Evolutionary conservation across 2,888 invertebrate genomes (phyloP), one percentile per base, ranked within the genome.

Genomic region (Phasia obesa): DNA sequence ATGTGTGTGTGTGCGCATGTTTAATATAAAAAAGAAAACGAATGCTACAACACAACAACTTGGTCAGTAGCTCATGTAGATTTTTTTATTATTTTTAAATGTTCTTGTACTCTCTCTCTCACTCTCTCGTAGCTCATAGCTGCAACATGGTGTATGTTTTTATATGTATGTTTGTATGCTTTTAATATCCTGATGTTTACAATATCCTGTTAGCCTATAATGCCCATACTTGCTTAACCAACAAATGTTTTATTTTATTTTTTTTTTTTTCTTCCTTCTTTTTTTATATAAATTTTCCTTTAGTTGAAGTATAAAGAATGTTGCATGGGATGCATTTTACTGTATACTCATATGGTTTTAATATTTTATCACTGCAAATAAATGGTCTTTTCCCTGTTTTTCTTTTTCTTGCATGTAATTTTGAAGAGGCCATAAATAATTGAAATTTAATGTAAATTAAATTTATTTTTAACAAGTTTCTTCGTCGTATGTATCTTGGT

Each of bases 371-470:
- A 55, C 44, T 42, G 31, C 57, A 75, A 65, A 57, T 65, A 65
- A 65, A 47, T 35, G 19, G 15, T 21, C 13, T 47, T 69, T 21
- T 13, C 13, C 15, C 21, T 11, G 5, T 11, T 76, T 59, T 76
- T 23, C 13, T 21, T 38, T 47, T 38, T 13, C 11, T 60, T 42
- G 65, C 55, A 35, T 23, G 44, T 21, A 23, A 44, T 44, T 69
- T 60, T 60, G 23, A 17, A 17, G 19, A 27, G 53, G 19, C 44
- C 59, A 60, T 73, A 73, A 79, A 73, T 73, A 73, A 73, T 60
- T 73, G 57, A 65, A 73, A 59, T 60, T 73, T 67, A 73, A 73
- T 79, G 79, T 53, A 79, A 79, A 78, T 78, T 71, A 71, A 78
- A 73, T 79, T 73, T 42, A 65, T 42, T 73, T 78, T 78, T 59